These are phyloP conservation scores for Neosilurus hyrtlii DNA, from an alignment of 2,797 vertebrate genomes.

Conservation along the genomic window DNA sequence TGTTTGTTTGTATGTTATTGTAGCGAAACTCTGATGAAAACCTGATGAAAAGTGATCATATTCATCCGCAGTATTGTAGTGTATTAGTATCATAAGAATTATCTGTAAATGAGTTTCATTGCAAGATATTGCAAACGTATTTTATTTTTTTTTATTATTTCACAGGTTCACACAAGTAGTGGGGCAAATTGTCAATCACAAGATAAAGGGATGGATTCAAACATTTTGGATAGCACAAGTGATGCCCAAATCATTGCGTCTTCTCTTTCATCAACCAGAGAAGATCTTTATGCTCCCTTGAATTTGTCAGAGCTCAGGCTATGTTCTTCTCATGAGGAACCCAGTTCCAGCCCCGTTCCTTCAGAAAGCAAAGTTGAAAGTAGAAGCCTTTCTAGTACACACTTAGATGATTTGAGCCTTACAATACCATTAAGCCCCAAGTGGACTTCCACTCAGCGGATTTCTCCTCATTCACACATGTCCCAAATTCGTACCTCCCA, in stretches of 20 bases:
- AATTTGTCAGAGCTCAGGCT: constrained; percentile 52
- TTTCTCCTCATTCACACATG: constrained; percentile 45
- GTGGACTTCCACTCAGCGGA: constrained; percentile 59
- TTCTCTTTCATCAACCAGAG: constrained; percentile 37
- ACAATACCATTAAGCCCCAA: constrained; percentile 56
- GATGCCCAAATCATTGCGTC: constrained; percentile 39
- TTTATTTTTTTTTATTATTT: neutral
- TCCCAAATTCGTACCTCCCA: constrained; percentile 44
- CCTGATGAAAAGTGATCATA: neutral
- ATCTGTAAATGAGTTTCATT: neutral
- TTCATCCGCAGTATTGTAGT: neutral
- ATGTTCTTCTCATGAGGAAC: constrained; percentile 41
- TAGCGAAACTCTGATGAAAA: neutral
- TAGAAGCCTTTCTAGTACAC: constrained; percentile 56
- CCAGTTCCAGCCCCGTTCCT: constrained; percentile 3
- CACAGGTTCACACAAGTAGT: constrained; percentile 27
- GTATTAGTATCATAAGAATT: neutral
- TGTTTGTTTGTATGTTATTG: neutral
- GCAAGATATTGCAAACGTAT: neutral
- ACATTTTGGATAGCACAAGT: constrained; percentile 30
- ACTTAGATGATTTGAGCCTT: constrained; percentile 58
- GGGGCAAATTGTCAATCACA: constrained; percentile 34
- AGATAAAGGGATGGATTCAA: constrained; percentile 22
- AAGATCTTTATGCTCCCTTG: constrained; percentile 50
- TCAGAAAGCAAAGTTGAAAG: constrained; percentile 42